These are phyloP conservation scores for Drosophila testacea DNA, from an alignment of 2,888 invertebrate species.

Conservation along the genomic window DNA sequence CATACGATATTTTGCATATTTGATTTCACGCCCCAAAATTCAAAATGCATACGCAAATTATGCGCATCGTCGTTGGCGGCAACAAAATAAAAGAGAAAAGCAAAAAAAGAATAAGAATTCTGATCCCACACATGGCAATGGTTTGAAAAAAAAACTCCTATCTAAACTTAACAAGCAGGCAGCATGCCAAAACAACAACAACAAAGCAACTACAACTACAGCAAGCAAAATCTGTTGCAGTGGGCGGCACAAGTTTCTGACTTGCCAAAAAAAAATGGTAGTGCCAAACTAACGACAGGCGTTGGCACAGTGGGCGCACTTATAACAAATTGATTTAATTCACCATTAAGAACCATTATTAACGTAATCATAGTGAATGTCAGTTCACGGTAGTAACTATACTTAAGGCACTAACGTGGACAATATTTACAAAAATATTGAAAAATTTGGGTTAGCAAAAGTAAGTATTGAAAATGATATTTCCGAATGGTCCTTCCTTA, in stretches of 20 bases:
- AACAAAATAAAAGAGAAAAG: constrained; percentile 33
- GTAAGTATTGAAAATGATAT: no score
- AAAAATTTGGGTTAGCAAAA: no score
- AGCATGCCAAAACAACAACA: constrained; percentile 56
- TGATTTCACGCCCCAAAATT: constrained; percentile 76
- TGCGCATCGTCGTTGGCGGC: constrained; percentile 68
- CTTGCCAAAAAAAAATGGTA: constrained; percentile 49
- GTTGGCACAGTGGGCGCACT: constrained; percentile 44
- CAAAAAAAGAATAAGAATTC: constrained; percentile 17
- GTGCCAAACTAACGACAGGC: constrained; percentile 41
- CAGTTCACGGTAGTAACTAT: no score
- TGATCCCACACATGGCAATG: constrained; percentile 67
- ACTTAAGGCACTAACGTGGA: no score
- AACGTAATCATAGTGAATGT: no score
- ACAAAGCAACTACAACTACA: constrained; percentile 38
- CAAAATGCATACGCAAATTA: constrained; percentile 78
- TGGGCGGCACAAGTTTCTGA: constrained; percentile 50
- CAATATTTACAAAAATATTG: no score
- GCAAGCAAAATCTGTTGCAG: constrained; percentile 35
- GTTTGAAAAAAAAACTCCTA: constrained; percentile 38
- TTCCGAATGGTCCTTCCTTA: no score
- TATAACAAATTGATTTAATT: neutral
- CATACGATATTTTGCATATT: constrained; percentile 75
- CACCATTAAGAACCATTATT: neutral
- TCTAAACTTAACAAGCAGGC: constrained; percentile 69